Evolutionary conservation across 2,113 vertebrate genomes (phyloP), one percentile per base, ranked within the genome.

Genomic region (Paramisgurnus dabryanus): DNA sequence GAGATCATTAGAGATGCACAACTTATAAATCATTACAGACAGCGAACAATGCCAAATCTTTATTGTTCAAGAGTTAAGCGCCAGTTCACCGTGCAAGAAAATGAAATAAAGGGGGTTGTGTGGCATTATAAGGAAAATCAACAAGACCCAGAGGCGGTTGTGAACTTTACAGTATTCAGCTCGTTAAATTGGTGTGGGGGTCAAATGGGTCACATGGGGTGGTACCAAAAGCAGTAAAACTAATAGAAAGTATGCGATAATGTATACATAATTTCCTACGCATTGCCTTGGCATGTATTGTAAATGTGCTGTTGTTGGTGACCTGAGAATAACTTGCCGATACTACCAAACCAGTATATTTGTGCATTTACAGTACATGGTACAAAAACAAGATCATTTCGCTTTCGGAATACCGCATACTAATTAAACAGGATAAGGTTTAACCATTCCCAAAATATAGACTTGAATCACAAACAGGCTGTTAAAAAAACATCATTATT

Each of bases 11-110:
- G 72, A 74, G 80, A 67, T 74, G 40, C 53, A 47, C 50, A 73
- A 86, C 76, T 80, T 72, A 80, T 83, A 80, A 72, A 85, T 87
- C 78, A 86, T 82, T 49, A n/a, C 65, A 58, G 77, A 74, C 18
- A 71, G 65, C 39, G 22, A n/a, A 10, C 45, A 15, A 27, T 50
- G 40, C 58, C 40, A 71, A 61, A 70, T 39, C 65, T 79, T 67
- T 80, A 76, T 75, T 80, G 67, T 75, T 78, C 34, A 75, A 45
- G 40, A 55, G 80, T 70, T 76, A 22, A 41, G 15, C 3, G 53
- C 1, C 11, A 13, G 49, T 53, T 53, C 4, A 53, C 10, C 12
- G 6, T 22, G 5, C 10, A 6, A 53, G 17, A 18, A 60, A 73
- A 18, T 22, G 4, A 34, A 39, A 18, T 40, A 53, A 50, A 18